Evolutionary conservation across 2,113 vertebrate genomes (phyloP).

Genomic region (Guaruba guarouba): DNA sequence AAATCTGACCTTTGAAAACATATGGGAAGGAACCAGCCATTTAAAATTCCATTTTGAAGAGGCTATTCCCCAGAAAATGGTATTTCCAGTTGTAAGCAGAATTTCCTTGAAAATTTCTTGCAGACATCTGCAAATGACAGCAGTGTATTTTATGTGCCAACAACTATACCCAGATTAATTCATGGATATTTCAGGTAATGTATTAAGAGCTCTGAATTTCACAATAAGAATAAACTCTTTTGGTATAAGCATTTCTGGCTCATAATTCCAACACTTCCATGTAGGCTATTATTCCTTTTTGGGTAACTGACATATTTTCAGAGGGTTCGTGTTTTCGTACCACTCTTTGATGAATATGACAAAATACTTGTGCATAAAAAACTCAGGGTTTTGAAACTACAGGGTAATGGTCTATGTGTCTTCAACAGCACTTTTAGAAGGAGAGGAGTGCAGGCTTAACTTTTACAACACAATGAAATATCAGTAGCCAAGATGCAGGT

Average conservation of each 20-base stretch:
- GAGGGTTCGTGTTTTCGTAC: neutral
- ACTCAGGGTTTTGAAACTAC: neutral
- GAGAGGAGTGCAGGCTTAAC: neutral
- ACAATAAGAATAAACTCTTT: neutral
- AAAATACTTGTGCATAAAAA: neutral
- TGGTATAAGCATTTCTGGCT: neutral
- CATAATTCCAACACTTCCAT: neutral
- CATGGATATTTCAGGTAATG: neutral
- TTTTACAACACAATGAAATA: neutral
- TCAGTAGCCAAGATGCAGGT: neutral
- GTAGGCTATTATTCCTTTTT: neutral
- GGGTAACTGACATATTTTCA: neutral
- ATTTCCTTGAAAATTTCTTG: neutral
- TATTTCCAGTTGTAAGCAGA: neutral
- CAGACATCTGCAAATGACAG: neutral
- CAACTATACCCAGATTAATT: neutral
- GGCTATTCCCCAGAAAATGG: neutral
- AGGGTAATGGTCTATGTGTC: neutral
- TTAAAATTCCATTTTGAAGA: neutral
- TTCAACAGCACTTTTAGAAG: neutral
- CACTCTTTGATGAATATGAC: neutral
- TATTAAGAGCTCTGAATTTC: neutral
- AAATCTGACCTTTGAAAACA: constrained; percentile 32
- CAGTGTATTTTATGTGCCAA: neutral
- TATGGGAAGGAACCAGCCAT: neutral